Evolutionary conservation across 2,888 invertebrate species (phyloP).

Genomic region (Drosophila infuscata): DNA sequence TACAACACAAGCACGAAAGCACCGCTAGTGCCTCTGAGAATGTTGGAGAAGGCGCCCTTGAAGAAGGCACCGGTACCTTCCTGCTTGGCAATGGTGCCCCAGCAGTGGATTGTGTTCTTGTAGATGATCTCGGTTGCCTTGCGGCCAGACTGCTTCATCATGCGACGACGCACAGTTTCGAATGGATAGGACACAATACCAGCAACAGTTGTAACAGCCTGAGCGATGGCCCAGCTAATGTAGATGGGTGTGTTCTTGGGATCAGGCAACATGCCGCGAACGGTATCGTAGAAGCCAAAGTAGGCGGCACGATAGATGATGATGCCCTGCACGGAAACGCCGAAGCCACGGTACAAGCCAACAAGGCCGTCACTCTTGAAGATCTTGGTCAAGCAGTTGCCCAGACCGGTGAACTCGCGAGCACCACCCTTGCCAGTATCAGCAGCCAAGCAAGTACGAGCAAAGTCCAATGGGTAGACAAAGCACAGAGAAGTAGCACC

Average conservation of each 20-base stretch:
- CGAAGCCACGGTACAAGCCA: slow-evolving; percentile 97
- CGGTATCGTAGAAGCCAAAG: slow-evolving; percentile 98
- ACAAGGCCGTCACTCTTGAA: slow-evolving; percentile 93
- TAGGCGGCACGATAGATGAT: slow-evolving; percentile 98
- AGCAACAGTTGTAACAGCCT: slow-evolving; percentile 93
- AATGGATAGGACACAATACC: slow-evolving; percentile 98
- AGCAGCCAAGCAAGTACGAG: slow-evolving; percentile 94
- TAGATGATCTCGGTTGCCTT: slow-evolving; percentile 93
- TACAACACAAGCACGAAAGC: slow-evolving; percentile 97
- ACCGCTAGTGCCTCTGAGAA: slow-evolving; percentile 97
- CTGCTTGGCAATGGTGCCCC: slow-evolving; percentile 92
- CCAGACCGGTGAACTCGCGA: slow-evolving; percentile 96
- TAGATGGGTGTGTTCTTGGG: slow-evolving; percentile 97
- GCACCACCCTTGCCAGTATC: slow-evolving; percentile 94
- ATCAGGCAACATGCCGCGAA: slow-evolving; percentile 96
- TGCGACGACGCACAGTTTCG: slow-evolving; percentile 97
- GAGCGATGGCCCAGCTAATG: slow-evolving; percentile 97
- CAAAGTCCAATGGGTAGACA: slow-evolving; percentile 98
- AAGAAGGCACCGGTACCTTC: slow-evolving; percentile 96
- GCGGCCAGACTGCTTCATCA: slow-evolving; percentile 99
- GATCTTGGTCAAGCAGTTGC: slow-evolving; percentile 94
- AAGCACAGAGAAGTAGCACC: slow-evolving; percentile 97
- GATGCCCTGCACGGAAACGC: slow-evolving; percentile 97
- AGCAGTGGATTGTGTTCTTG: slow-evolving; percentile 97
- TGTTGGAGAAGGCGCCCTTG: slow-evolving; percentile 98